Base-by-base conservation (phyloP, 2,888 invertebrate species). In the Ellobium chinense region DNA sequence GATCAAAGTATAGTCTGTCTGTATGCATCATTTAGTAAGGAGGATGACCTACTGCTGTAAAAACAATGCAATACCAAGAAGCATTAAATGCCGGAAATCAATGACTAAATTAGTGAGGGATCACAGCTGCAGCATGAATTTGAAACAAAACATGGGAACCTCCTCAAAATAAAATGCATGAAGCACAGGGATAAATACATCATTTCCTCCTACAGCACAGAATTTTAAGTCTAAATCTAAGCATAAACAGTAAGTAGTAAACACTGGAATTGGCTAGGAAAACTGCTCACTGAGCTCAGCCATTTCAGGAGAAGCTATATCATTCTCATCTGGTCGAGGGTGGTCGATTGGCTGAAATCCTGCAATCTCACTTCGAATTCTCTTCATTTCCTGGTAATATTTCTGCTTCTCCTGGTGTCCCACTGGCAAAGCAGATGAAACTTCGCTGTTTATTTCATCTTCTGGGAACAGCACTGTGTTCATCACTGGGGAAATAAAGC, bases 311-410 rank as follows among this genome's bases (percentile, higher is more conserved):
- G 84, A 83, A 31, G 74, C 82, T 24, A 80, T 78, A 18, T 82
- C 82, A n/a, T 82, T 86, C 5, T 86, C 85, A 31, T 87, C 88
- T 9, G 79, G 66, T 85, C 87, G 87, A 0, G 89, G 89, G 24
- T 87, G 88, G 54, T 89, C 89, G 31, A 92, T 92, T 31, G 92
- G 92, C 77, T 89, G 90, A 82, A 92, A 92, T 27, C 91, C 92
- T 2, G 89, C 88, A 56, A 91, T 85, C 84, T 91, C 91, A 74
- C 87, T 87, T 31, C 89, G 87, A 78, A 91, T 91, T 60, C 91
- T 83, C 82, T 91, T 89, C 21, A 91, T 91, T 79, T 91, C 90
- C 78, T 89, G 87, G 46, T 90, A 85, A 79, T 91, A 91, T 68
- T 89, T 89, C 69, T 88, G 87, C 79, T 90, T 90, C 79, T 89